Base-by-base conservation (phyloP, 2,113 vertebrate species). In the Gopherus flavomarginatus region DNA sequence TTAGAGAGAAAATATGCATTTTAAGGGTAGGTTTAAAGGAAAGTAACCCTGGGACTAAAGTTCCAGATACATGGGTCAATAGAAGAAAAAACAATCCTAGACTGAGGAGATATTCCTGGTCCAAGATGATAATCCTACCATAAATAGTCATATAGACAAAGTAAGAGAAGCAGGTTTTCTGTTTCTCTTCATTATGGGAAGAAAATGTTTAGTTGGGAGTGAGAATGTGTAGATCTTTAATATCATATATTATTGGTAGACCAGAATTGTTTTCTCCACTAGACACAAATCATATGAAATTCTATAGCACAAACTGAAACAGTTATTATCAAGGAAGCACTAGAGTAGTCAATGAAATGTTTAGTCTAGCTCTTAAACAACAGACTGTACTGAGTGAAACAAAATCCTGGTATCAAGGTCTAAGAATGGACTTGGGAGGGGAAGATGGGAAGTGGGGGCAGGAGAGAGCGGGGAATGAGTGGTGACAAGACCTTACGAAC, bases 401-500 rank as follows among this genome's bases (percentile, higher is more conserved):
- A 57, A 57, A 57, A 57, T 57, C 56, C 26, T 56, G 54, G 21
- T 56, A 8, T 56, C 22, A 56, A 90, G 12, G 44, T n/a, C 26
- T 1, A 0, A 27, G 72, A 93, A 52, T 4, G 24, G 94, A 53
- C 21, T 57, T 57, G 29, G 11, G 27, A 62, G 5, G 52, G 16
- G 16, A 52, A 52, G 5, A 16, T 52, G 52, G 29, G 11, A 16
- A 2, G 50, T 2, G 49, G 4, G 50, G 14, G 13, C 13, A 1
- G 50, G 50, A 50, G 50, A 14, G 50, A 50, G 50, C 13, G 6
- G 59, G 59, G 12, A 27, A 57, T 57, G 56, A 62, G 29, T 11
- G 59, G 11, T 62, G 29, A 62, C 21, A 62, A 47, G 8, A 77
- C 72, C 21, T 6, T 49, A 56, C 59, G 47, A 3, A 0, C 0